Conservation (phyloP, 1,140 invertebrate genomes). For the Orius laevigatus region DNA sequence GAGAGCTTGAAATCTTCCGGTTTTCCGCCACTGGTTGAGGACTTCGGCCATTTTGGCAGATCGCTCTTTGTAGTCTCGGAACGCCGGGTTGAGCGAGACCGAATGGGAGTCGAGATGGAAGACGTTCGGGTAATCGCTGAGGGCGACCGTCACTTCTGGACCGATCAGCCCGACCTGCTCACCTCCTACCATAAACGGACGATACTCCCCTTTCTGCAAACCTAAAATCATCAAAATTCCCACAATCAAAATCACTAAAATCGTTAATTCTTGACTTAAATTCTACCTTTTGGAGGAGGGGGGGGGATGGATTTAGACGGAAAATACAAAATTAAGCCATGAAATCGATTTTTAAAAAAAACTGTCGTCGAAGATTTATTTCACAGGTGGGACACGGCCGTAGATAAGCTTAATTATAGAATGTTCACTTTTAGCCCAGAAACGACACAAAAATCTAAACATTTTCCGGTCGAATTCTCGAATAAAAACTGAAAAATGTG, state of each 20-base stretch:
- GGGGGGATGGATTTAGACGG: too few species aligned
- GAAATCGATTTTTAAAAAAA: neutral
- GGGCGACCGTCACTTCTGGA: conserved; percentile 60
- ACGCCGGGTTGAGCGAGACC: conserved; percentile 68
- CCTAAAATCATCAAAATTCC: too few species aligned
- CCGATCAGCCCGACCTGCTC: conserved; percentile 74
- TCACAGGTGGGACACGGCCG: neutral
- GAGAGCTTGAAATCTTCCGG: conserved; percentile 48
- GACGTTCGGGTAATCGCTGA: conserved; percentile 68
- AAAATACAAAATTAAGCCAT: too few species aligned
- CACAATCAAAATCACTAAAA: too few species aligned
- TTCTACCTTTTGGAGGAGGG: too few species aligned
- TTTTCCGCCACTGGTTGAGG: conserved; percentile 48
- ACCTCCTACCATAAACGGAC: conserved; percentile 71
- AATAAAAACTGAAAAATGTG: too few species aligned
- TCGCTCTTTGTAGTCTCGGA: conserved; percentile 64
- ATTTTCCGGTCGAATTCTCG: too few species aligned
- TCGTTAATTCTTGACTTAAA: too few species aligned
- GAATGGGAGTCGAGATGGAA: conserved; percentile 35
- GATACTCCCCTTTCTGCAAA: conserved; percentile 53
- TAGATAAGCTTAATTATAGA: conserved; percentile 1
- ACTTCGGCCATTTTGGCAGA: conserved; percentile 63
- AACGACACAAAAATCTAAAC: neutral
- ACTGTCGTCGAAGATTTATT: neutral
- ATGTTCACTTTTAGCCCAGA: too few species aligned